These are phyloP conservation scores for Toxotes chatareus DNA, from an alignment of 2,113 vertebrate species.

Conservation along the genomic window DNA sequence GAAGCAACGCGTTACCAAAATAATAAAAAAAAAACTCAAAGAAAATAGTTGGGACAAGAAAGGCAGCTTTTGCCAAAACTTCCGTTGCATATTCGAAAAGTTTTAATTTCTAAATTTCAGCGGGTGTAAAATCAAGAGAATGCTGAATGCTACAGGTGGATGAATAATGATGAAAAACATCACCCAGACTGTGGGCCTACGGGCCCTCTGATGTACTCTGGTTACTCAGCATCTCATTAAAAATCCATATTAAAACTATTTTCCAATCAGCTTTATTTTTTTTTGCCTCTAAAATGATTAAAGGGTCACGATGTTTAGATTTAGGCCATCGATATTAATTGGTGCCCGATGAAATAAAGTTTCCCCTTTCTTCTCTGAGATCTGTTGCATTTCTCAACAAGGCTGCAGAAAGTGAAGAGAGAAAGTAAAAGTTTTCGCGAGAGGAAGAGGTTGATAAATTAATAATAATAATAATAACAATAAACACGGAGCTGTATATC, in stretches of 20 bases:
- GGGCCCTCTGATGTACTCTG: slow-evolving; percentile 18
- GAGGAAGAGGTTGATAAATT: background rate
- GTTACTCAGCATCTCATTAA: slow-evolving; percentile 4
- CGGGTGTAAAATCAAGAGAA: background rate
- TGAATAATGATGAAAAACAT: background rate
- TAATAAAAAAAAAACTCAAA: background rate
- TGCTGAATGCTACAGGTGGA: slow-evolving; percentile 53
- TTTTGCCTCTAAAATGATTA: slow-evolving; percentile 24
- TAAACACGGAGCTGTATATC: background rate
- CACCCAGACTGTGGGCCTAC: slow-evolving; percentile 24
- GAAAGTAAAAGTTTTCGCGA: background rate
- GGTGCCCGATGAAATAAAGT: slow-evolving; percentile 16
- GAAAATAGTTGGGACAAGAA: background rate
- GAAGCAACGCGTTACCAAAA: background rate
- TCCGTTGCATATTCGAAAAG: background rate
- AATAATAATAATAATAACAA: background rate
- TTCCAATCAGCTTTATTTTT: slow-evolving; percentile 37
- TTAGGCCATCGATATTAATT: slow-evolving; percentile 2
- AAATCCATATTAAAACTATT: slow-evolving; percentile 1
- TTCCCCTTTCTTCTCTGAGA: slow-evolving; percentile 12
- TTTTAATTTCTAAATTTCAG: background rate
- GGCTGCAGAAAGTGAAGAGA: background rate
- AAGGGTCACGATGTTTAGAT: background rate
- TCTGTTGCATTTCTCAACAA: slow-evolving; percentile 19
- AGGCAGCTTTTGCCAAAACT: background rate